These are phyloP conservation scores for Riparia riparia DNA, from an alignment of 2,113 vertebrate genomes.

Conservation along the genomic window DNA sequence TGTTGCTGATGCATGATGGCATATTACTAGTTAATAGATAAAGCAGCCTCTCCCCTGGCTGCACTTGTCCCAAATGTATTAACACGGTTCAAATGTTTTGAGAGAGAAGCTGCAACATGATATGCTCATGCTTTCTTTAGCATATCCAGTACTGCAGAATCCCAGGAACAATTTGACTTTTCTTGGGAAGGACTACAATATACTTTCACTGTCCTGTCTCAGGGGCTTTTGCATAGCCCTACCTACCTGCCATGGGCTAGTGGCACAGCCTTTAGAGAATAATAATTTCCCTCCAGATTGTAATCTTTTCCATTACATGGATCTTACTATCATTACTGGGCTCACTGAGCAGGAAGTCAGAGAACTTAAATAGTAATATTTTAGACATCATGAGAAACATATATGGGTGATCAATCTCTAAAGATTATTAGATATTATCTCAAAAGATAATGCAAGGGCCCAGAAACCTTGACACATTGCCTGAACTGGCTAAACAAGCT, in stretches of 20 bases:
- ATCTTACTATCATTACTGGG: background rate
- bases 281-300: background rate
- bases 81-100: background rate
- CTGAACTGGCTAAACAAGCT: background rate
- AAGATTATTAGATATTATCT: background rate
- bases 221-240: background rate
- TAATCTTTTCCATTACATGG: background rate
- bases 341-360: background rate
- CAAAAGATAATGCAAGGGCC: background rate
- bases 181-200: background rate
- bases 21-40: background rate
- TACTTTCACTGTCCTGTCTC: background rate
- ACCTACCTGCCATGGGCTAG: background rate
- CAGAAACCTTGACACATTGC: rapidly evolving
- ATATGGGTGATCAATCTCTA: background rate
- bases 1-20: background rate
- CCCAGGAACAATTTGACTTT: background rate
- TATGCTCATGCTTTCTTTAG: background rate
- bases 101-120: background rate
- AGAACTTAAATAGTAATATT: background rate
- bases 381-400: background rate
- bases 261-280: background rate
- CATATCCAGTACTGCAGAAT: background rate
- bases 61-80: background rate
- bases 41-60: background rate